Evolutionary conservation across 2,113 vertebrate genomes (phyloP), one percentile per base, ranked within the genome.

Genomic region (Rhinopomastus cyanomelas): DNA sequence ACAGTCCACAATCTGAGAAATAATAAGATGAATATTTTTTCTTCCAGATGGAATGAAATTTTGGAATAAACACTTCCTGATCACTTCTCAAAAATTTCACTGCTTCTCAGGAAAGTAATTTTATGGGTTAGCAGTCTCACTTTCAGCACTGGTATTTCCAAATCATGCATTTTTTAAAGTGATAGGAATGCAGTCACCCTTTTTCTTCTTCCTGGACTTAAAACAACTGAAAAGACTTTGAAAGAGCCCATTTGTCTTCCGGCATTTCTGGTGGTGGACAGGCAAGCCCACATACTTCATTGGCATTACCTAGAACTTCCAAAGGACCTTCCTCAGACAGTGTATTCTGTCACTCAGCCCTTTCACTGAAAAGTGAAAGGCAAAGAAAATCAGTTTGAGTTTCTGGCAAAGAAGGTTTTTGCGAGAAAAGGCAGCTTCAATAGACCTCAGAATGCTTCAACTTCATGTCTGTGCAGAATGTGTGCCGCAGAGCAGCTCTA

Each of bases 191-290:
- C 13, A 55, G 27, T 18, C 85, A 22, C n/a, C 8, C 10, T 73
- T 72, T 76, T 62, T 30, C 30, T 68, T 9, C 27, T 42, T 65
- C 25, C 32, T 42, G 34, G 17, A 12, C 18, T 62, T 27, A 72
- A 72, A 76, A 57, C 27, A 6, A 32, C 17, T 60, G 22, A 78
- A 51, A 81, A 69, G 39, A 26, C 14, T 72, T 71, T 36, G 21
- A 68, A 88, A 83, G n/a, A 71, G 8, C 16, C 16, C 32, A 16
- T 5, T 3, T 79, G 13, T 77, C 8, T 57, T 76, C 10, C 2
- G 2, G 4, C 0, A 0, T 15, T 55, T 60, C n/a, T 66, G 19
- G 7, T 65, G 25, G 23, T 49, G n/a, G 16, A 30, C 3, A 34
- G 16, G 16, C 10, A 51, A 69, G 25, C 4, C 18, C n/a, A 61